Conservation (phyloP, 2,113 vertebrate species). For the Lepidothrix coronata region DNA sequence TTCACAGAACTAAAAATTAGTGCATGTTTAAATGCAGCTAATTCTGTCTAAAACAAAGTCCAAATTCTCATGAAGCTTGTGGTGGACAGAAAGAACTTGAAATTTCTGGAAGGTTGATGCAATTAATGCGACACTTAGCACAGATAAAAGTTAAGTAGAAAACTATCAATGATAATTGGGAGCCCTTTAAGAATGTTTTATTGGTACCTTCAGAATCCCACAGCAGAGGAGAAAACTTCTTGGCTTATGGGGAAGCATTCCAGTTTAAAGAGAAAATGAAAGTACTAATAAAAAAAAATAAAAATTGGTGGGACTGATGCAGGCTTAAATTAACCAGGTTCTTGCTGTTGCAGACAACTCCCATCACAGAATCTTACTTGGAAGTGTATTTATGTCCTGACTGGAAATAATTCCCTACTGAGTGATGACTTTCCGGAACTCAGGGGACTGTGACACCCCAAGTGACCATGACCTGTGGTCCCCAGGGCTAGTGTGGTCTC, state of each 20-base stretch:
- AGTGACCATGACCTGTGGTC: fast-evolving
- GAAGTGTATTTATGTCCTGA: no score
- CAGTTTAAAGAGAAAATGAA: background rate
- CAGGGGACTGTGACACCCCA: background rate
- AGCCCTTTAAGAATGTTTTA: background rate
- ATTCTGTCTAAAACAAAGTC: background rate
- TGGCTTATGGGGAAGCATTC: background rate
- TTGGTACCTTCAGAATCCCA: background rate
- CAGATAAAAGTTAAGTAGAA: background rate
- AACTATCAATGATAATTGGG: background rate
- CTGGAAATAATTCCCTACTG: background rate
- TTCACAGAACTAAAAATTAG: background rate
- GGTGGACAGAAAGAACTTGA: background rate
- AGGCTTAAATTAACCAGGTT: background rate
- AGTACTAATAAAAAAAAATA: background rate
- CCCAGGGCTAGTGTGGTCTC: background rate
- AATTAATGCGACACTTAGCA: background rate
- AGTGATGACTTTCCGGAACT: no score
- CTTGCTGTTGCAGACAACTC: background rate
- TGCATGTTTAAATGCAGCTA: background rate
- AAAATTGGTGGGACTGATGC: no score
- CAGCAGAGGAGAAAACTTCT: background rate
- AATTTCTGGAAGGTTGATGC: fast-evolving
- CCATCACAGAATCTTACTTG: background rate
- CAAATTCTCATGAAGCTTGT: background rate